Percentiles rank a stretch among this genome's conserved stretches.
Evolutionary conservation across 2,797 vertebrate species (phyloP).

Genomic region (Lithobates sylvaticus): DNA sequence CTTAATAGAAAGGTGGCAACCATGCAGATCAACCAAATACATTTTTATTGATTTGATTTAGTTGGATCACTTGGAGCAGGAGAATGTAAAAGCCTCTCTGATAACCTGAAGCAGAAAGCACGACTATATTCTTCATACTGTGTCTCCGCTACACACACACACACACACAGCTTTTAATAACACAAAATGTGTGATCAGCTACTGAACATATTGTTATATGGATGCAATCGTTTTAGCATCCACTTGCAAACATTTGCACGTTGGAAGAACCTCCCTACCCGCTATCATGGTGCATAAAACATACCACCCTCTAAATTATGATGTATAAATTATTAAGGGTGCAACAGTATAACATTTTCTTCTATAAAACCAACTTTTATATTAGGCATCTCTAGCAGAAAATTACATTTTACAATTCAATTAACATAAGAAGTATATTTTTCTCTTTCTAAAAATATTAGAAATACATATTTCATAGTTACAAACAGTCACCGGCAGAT

Average conservation of each 20-base stretch:
- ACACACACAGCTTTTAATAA: background rate
- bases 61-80: background rate
- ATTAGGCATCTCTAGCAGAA: no score
- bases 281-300: background rate
- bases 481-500: no score
- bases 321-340: no score
- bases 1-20: conserved; percentile 68
- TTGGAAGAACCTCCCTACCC: background rate
- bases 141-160: background rate
- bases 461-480: no score
- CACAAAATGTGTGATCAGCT: background rate
- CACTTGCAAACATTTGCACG: background rate
- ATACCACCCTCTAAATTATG: no score
- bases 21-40: conserved; percentile 68
- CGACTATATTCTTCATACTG: background rate
- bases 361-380: no score
- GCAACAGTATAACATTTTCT: no score
- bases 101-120: background rate
- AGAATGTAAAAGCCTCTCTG: background rate
- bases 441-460: no score
- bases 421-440: no score
- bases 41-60: conserved; percentile 36
- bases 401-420: no score
- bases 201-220: background rate
- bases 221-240: background rate